Evolutionary conservation across 2,113 vertebrate genomes (phyloP), one percentile per base, ranked within the genome.

Genomic region (Megaceryle torquata): DNA sequence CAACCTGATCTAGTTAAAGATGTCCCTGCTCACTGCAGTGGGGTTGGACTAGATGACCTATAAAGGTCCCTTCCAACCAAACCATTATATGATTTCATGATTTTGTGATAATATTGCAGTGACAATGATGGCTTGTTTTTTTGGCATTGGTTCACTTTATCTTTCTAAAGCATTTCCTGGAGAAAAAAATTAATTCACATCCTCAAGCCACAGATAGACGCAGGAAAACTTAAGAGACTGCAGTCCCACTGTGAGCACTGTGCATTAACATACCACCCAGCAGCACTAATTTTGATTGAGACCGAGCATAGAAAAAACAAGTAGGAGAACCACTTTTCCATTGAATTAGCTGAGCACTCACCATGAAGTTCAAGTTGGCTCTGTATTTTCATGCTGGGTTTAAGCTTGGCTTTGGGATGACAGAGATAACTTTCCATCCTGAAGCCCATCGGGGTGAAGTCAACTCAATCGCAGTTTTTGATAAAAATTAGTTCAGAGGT

Each of bases 231-330:
- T 3, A 31, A 31, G 39, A 54, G 11, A 44, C 21, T 0, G 1
- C 41, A 54, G 46, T 31, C 15, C 29, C 18, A 21, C 57, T 41
- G 7, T 0, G 1, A 31, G 39, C 11, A 56, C 43, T 6, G 11
- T 33, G 57, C 1, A 2, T 82, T 65, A 60, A 46, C 0, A 0
- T 25, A 6, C 29, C 0, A 2, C 8, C 33, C 29, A 26, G 51
- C 25, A 83, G 28, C 1, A 1, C 21, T 65, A 5, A 22, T 50
- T 83, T 77, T 46, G 68, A 29, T 41, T 67, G 60, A 69, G 54
- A 48, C 11, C 1, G 6, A 70, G 41, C 29, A 11, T 1, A 56
- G 54, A 26, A 90, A 72, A 86, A 83, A 50, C 13, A 74, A 39
- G 9, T 7, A 10, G 26, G 21, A 54, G 76, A 92, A 71, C 6